Evolutionary conservation across 2,888 invertebrate species (phyloP).

Genomic region (Oxystoma pomonae): DNA sequence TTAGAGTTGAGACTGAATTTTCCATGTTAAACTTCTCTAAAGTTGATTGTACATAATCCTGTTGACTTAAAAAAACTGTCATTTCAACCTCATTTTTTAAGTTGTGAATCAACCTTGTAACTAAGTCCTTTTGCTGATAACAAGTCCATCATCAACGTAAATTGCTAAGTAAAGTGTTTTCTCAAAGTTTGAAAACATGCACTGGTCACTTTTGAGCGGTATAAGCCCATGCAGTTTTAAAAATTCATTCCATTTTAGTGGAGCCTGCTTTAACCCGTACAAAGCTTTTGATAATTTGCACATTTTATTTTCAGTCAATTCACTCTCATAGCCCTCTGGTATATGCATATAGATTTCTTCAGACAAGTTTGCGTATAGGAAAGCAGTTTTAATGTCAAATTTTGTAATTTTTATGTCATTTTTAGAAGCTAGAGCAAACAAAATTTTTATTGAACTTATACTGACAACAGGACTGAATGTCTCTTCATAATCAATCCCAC

Average conservation of each 20-base stretch:
- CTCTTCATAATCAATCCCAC: slow-evolving; percentile 16
- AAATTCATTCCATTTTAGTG: slow-evolving; percentile 14
- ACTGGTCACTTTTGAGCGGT: slow-evolving; percentile 7
- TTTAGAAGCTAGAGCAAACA: slow-evolving; percentile 17
- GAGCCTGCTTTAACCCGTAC: slow-evolving; percentile 21
- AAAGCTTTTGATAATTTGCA: slow-evolving; percentile 16
- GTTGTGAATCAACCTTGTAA: slow-evolving; percentile 5
- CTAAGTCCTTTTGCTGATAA: slow-evolving; percentile 5
- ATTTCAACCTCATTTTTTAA: slow-evolving; percentile 14
- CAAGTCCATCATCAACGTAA: slow-evolving; percentile 17
- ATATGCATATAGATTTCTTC: slow-evolving; percentile 24
- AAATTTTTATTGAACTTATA: slow-evolving; percentile 10
- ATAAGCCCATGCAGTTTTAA: background rate
- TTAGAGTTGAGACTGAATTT: slow-evolving; percentile 26
- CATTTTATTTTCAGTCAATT: slow-evolving; percentile 10
- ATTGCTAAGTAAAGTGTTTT: slow-evolving; percentile 11
- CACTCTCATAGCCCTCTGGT: slow-evolving; percentile 19
- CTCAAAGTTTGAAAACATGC: slow-evolving; percentile 9
- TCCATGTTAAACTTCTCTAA: slow-evolving; percentile 23
- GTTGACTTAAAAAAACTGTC: slow-evolving; percentile 11
- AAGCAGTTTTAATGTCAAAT: slow-evolving; percentile 25
- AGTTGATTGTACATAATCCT: slow-evolving; percentile 13
- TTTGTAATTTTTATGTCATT: slow-evolving; percentile 12
- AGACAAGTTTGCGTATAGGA: slow-evolving; percentile 19
- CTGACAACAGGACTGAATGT: slow-evolving; percentile 20